Percentiles rank a stretch among this genome's conserved stretches.
phyloP scores from a whole-genome alignment of 2,888 invertebrate genomes.

The Sthenelais limicola region DNA sequence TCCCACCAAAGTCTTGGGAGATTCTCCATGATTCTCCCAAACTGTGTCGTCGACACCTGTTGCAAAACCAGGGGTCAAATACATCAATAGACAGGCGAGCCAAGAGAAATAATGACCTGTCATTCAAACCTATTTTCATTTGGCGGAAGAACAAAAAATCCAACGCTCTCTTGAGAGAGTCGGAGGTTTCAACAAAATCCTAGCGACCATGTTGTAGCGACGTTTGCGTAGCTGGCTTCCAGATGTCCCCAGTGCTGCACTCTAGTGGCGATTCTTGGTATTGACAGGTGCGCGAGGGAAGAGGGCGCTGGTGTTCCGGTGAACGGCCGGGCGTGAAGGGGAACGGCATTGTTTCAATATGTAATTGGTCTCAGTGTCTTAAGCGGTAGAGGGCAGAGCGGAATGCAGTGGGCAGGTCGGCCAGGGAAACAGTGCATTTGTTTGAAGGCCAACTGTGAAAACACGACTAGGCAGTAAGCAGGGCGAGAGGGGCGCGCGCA shows the following conservation, averaged over 20 bases:
- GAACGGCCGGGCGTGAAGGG: background rate
- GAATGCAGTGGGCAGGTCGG: slow-evolving; percentile 10
- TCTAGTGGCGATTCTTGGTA: background rate
- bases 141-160: too few relatives aligned
- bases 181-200: too few relatives aligned
- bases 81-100: too few relatives aligned
- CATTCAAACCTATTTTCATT: too few relatives aligned
- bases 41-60: too few relatives aligned
- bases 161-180: too few relatives aligned
- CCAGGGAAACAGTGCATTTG: background rate
- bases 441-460: slow-evolving; percentile 29
- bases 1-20: too few relatives aligned
- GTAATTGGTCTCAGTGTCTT: slow-evolving; percentile 27
- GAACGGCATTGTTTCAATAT: slow-evolving; percentile 31
- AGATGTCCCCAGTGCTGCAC: slow-evolving; percentile 5
- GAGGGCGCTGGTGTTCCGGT: background rate
- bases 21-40: too few relatives aligned
- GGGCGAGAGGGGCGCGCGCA: slow-evolving; percentile 27
- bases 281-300: slow-evolving; percentile 25
- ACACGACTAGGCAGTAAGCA: slow-evolving; percentile 1
- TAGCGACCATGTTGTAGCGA: too few relatives aligned
- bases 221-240: slow-evolving; percentile 26
- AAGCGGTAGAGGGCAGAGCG: background rate
- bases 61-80: too few relatives aligned
- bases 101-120: too few relatives aligned